Base-by-base conservation (phyloP, 1,140 invertebrate genomes). In the Pseudomyrmex flavicornis region DNA sequence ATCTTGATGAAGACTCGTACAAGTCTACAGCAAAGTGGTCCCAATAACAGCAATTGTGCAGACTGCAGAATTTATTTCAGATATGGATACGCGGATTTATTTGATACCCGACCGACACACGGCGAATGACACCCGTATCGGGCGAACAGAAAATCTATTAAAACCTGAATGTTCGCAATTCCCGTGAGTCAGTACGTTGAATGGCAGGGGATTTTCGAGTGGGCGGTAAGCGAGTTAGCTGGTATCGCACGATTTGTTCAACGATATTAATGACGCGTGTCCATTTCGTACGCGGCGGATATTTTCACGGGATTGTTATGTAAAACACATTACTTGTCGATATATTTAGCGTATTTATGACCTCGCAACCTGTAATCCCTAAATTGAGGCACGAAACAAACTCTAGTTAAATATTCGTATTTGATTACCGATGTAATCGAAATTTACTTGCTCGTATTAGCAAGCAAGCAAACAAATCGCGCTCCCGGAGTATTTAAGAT, bases 201-300 rank as follows among this genome's bases (percentile, higher is more conserved):
- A 70, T 54, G 44, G 44, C 54, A n/a, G 22, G 66, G 76, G 76
- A 80, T 72, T 80, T 80, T 80, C 66, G 76, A 80, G 66, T 80
- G 76, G 76, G 76, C 76, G 66, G 54, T 26, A 15, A 80, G 66
- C 76, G 54, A 50, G 76, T 70, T 80, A 80, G 76, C 76, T 48
- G 76, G 35, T 79, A 79, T 79, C 76, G 76, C 35, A 44, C 54
- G 66, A 80, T 80, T 80, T 80, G 76, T 80, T 80, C 65, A 59
- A 70, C 66, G 66, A 70, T 80, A 80, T 80, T 80, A 80, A 80
- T 80, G 76, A 80, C 44, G 66, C 76, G 66, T 80, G 76, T 72
- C 66, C 76, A 72, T 80, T 80, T 80, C 54, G 68, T 35, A 48
- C 54, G 54, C 20, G 44, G 62, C 62, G 52, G 22, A 59, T 80